Percentiles rank a stretch among this genome's conserved stretches.
phyloP scores from a whole-genome alignment of 2,888 invertebrate genomes.

The Poecilobothrus nobilitatus region DNA sequence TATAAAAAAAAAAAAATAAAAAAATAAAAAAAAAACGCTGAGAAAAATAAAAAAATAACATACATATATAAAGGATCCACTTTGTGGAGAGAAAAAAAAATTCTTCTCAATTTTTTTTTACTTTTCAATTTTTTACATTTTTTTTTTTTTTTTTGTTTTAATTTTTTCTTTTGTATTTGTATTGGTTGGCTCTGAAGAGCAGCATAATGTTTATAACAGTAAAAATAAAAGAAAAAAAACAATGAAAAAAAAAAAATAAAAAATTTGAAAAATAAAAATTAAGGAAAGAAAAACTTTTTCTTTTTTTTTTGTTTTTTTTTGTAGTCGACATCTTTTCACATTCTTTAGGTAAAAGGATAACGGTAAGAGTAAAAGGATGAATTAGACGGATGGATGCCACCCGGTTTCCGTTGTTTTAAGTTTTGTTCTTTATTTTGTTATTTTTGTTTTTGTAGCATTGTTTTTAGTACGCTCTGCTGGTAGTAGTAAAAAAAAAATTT shows the following conservation, averaged over 20 bases:
- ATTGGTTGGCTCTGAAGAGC: neutral
- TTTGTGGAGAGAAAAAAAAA: neutral
- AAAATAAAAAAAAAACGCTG: no score
- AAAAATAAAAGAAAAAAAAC: neutral
- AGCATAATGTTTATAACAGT: neutral
- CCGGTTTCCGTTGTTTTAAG: neutral
- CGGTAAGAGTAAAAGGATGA: neutral
- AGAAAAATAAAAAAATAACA: no score
- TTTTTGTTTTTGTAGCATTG: neutral
- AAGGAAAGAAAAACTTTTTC: no score
- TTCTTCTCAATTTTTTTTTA: neutral
- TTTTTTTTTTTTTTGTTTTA: no score
- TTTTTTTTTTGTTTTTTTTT: no score
- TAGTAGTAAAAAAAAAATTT: neutral
- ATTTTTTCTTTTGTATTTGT: neutral
- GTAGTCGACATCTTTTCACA: neutral
- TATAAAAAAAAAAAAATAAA: neutral
- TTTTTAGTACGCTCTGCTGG: neutral
- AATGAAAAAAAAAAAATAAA: no score
- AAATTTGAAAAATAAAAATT: no score
- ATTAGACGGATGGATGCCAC: conserved; percentile 6
- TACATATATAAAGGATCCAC: neutral
- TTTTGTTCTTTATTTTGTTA: neutral
- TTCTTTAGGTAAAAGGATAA: neutral
- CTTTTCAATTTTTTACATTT: neutral